Conservation (phyloP, 2,888 invertebrate species). For the Apamea epomidion region DNA sequence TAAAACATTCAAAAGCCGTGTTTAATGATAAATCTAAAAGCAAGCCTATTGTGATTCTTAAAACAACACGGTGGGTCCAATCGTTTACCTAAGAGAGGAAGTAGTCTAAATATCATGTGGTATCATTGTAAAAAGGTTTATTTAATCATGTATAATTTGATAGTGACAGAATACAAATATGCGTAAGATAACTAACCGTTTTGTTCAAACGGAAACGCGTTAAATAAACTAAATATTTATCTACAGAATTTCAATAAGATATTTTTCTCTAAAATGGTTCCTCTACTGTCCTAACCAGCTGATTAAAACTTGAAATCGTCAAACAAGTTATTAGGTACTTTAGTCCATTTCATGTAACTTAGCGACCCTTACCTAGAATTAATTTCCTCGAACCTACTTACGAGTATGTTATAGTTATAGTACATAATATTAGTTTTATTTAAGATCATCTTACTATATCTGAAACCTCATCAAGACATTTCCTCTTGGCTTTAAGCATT, state of each 20-base stretch:
- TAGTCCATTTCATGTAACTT: conserved; percentile 30
- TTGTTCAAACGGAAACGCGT: conserved; percentile 21
- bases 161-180: conserved; percentile 27
- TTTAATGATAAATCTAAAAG: conserved; percentile 17
- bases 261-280: conserved; percentile 15
- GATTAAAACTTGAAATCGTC: background rate
- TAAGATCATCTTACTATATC: conserved; percentile 41
- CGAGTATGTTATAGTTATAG: conserved; percentile 17
- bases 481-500: conserved; percentile 67
- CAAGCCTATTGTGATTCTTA: conserved; percentile 24
- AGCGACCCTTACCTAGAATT: conserved; percentile 26
- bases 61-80: conserved; percentile 19
- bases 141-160: conserved; percentile 20
- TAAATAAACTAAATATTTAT: conserved; percentile 28
- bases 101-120: conserved; percentile 29
- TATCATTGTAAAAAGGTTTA: conserved; percentile 19
- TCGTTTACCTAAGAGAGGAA: conserved; percentile 30
- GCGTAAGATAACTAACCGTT: conserved; percentile 34
- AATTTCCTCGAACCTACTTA: conserved; percentile 41
- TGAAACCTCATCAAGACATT: conserved; percentile 43
- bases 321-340: background rate
- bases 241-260: background rate
- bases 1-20: conserved; percentile 15
- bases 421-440: conserved; percentile 44
- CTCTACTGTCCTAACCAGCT: background rate